Percentiles rank a stretch among this genome's conserved stretches.
Evolutionary conservation across 2,888 invertebrate species (phyloP).

Genomic region (Phytoseiulus persimilis): DNA sequence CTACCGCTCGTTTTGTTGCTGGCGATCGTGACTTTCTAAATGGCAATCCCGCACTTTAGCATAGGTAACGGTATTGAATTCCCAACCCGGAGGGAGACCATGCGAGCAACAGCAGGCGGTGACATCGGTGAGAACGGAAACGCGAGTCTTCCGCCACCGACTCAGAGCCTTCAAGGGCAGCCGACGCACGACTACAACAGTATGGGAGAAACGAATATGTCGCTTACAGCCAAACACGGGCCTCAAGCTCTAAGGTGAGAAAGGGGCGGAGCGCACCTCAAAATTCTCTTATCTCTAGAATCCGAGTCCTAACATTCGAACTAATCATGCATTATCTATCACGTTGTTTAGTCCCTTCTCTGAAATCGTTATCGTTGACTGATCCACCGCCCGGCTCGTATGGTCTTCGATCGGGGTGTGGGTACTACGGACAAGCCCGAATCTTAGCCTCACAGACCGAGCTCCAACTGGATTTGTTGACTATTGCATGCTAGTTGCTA

Average conservation of each 20-base stretch:
- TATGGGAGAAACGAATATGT: conserved; percentile 27
- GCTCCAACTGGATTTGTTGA: not conserved
- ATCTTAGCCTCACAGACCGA: not conserved
- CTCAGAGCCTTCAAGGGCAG: conserved; percentile 31
- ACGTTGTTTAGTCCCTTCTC: not conserved
- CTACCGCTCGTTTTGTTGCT: not conserved
- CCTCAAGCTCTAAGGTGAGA: not conserved
- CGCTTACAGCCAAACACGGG: not conserved
- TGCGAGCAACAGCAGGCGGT: conserved; percentile 22
- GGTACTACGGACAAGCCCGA: not conserved
- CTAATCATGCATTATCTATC: not conserved
- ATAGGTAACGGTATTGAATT: conserved; percentile 34
- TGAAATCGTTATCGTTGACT: conserved; percentile 5
- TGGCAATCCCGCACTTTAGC: conserved; percentile 10
- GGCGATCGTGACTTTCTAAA: not conserved
- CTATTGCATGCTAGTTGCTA: not conserved
- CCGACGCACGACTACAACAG: conserved; percentile 32
- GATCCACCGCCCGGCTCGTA: not conserved
- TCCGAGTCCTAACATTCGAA: not conserved
- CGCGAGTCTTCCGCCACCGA: not conserved
- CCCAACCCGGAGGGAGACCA: conserved; percentile 36
- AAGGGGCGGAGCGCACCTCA: not conserved
- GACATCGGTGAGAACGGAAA: conserved; percentile 22
- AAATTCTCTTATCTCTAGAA: not conserved
- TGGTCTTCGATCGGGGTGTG: conserved; percentile 5